These are phyloP conservation scores for Anoplopoma fimbria DNA, from an alignment of 2,113 vertebrate species.

Conservation along the genomic window DNA sequence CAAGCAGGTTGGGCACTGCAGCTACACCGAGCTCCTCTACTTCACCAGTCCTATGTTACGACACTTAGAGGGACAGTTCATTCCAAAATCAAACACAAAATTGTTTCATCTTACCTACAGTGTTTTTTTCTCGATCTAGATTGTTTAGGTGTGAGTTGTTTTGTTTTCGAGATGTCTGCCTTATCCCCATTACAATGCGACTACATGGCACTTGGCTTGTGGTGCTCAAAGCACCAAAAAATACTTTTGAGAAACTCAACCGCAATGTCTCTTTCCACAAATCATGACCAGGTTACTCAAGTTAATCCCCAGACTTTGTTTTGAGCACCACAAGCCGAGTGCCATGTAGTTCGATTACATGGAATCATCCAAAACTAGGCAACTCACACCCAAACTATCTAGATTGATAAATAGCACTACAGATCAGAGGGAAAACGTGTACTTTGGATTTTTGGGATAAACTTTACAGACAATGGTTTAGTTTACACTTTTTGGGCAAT, in stretches of 20 bases:
- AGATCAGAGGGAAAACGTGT: not conserved
- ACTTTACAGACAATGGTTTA: not conserved
- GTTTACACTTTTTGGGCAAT: not conserved
- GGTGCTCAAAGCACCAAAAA: not conserved
- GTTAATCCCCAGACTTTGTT: not conserved
- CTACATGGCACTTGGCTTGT: not conserved
- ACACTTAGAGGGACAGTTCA: not conserved
- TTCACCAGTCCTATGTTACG: not conserved
- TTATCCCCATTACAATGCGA: too few relatives aligned
- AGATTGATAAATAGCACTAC: not conserved
- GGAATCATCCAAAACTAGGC: not conserved
- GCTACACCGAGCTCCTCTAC: conserved; percentile 1
- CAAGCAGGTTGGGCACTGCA: not conserved
- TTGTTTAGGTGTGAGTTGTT: too few relatives aligned
- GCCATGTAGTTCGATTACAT: too few relatives aligned
- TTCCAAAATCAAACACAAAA: not conserved
- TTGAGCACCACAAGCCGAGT: not conserved
- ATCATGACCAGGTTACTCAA: not conserved
- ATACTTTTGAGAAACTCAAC: too few relatives aligned
- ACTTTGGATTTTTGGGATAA: not conserved
- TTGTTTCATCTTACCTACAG: not conserved
- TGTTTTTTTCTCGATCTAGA: not conserved
- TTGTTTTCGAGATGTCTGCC: too few relatives aligned
- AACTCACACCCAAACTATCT: not conserved
- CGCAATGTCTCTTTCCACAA: too few relatives aligned